Base-by-base conservation (phyloP, 2,797 vertebrate genomes). In the Microctenopoma steveboyesi region DNA sequence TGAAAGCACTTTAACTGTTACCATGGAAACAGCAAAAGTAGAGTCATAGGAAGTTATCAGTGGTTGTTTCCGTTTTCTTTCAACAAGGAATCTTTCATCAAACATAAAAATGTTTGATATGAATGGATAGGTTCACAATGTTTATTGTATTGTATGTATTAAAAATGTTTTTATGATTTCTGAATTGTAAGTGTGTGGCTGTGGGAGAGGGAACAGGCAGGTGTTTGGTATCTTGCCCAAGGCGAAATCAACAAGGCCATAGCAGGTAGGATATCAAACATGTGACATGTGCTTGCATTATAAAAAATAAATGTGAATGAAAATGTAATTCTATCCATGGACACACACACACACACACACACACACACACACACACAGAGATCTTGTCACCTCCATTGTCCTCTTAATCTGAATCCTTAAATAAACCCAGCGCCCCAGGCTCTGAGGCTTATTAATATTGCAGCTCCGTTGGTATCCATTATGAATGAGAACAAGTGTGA, bases 401-500 rank as follows among this genome's bases (percentile, higher is more conserved):
- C 85, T 84, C 79, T 82, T 91, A 83, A 91, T 89, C 88, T 85
- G 73, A 88, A 88, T 85, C 86, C 80, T 90, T 86, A 92, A 90
- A 92, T 91, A 92, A 93, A 90, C 82, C 83, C 81, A 62, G 65
- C 35, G 52, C 90, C 79, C 43, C 27, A 67, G 89, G 92, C 88
- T 60, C 74, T 65, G 62, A 86, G 74, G 76, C 79, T 83, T 90
- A 93, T 95, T 91, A 94, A 94, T 94, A 94, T 91, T 93, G 87
- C 91, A 94, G 76, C 74, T 73, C 78, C n/a, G 45, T 76, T 69
- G 39, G 60, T 85, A 94, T 94, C 92, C 85, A 94, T 92, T 92
- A 94, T 94, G 88, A 89, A 94, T 93, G 85, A 89, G 91, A 94
- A 95, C 92, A 93, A 93, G 92, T 92, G 89, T 91, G 92, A 91